Base-by-base conservation (phyloP, 2,113 vertebrate genomes). In the Alosa alosa region DNA sequence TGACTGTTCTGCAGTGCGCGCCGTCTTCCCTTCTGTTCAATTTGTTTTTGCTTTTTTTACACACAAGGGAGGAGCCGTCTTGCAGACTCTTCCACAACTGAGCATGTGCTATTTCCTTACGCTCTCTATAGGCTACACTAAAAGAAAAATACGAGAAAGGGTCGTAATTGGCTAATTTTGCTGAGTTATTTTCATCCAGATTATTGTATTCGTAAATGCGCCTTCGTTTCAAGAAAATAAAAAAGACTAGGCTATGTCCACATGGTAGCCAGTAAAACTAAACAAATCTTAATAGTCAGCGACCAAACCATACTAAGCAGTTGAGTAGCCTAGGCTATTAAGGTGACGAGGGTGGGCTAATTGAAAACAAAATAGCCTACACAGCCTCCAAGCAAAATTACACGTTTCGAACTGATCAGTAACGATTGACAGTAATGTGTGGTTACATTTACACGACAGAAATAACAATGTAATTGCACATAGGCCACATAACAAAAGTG, bases 21-120 rank as follows among this genome's bases (percentile, higher is more conserved):
- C 64, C 64, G 64, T 72, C 64, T 72, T 72, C 64, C 25, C 64
- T 36, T 72, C 64, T 31, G 64, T 72, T 72, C 64, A 72, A 72
- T 72, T 72, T 72, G 64, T 72, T 72, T 72, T 72, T 72, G n/a
- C 64, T 72, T 72, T 72, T 72, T 72, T 72, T 72, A 72, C n/a
- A 25, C 64, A 72, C 64, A 72, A 72, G 64, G 64, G 64, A 72
- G 64, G 64, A 72, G 64, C 64, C 64, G 25, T 31, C 64, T 72
- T 72, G 64, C 64, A 72, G 64, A 72, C 25, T 72, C 64, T 31
- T 31, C 64, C 64, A 72, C n/a, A 31, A 72, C 64, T 72, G 64
- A 72, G 64, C 64, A 72, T 72, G 64, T 72, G 64, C 64, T 72
- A 72, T 72, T 72, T 72, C 64, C 25, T 72, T 7, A 72, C 64